A percentile compares a stretch with the other conserved stretches of the same genome.
These are phyloP conservation scores for Petrolisthes manimaculis DNA, from an alignment of 2,888 invertebrate genomes.

Conservation along the genomic window DNA sequence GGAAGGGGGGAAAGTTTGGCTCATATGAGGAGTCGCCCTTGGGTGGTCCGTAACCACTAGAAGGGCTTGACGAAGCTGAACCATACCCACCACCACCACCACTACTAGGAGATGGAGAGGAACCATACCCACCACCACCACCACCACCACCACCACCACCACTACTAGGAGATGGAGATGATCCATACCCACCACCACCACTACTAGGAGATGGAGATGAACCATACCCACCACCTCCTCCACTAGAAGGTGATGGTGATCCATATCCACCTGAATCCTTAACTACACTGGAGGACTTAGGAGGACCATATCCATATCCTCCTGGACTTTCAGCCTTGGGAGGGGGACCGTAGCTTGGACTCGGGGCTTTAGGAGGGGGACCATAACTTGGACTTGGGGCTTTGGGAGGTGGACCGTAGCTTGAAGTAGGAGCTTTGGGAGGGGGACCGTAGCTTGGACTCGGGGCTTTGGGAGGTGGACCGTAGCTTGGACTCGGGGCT, in stretches of 20 bases:
- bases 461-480: slow-evolving; percentile 28
- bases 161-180: slow-evolving; percentile 4
- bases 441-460: slow-evolving; percentile 33
- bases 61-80: not conserved
- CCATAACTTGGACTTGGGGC: slow-evolving; percentile 25
- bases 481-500: slow-evolving; percentile 20
- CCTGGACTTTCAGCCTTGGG: slow-evolving; percentile 8
- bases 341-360: slow-evolving; percentile 34
- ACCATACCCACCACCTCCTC: not conserved
- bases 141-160: not conserved
- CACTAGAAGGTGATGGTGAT: not conserved
- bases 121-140: not conserved
- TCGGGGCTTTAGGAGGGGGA: slow-evolving; percentile 26
- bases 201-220: not conserved
- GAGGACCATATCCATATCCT: slow-evolving; percentile 24
- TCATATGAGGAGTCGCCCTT: slow-evolving; percentile 32
- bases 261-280: slow-evolving; percentile 30
- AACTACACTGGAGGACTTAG: slow-evolving; percentile 34
- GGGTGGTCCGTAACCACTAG: slow-evolving; percentile 33
- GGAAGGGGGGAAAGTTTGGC: slow-evolving; percentile 44
- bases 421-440: too few species aligned
- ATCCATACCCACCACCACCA: not conserved
- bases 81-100: not conserved
- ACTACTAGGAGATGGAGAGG: slow-evolving; percentile 1
- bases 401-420: slow-evolving; percentile 1